Base-by-base conservation (phyloP, 2,888 invertebrate genomes). In the Andricus curvator region DNA sequence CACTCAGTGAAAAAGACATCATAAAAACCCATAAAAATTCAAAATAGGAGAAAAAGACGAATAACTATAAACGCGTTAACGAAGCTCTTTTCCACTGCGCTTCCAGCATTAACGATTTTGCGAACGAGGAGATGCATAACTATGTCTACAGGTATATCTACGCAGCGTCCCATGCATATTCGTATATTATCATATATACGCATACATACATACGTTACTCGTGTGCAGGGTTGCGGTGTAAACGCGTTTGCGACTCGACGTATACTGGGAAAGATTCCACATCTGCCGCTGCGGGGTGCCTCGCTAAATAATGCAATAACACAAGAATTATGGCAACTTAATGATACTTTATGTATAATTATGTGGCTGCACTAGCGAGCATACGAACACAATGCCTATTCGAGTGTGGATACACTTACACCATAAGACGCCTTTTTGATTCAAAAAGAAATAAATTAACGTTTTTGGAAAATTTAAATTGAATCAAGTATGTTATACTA, bases 291-390 rank as follows among this genome's bases (percentile, higher is more conserved):
- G 89, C 90, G 85, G 91, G 91, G 88, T 74, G 88, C 88, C 89
- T 81, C 81, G 89, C 91, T 92, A 92, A 92, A 92, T 92, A 92
- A 92, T 89, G 91, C 90, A 92, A 92, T 91, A 91, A 91, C 89
- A 85, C 84, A 89, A 91, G 90, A 92, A 90, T 91, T 91, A 91
- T 90, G 89, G 90, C 89, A 89, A 91, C 88, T 90, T 91, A 89
- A 91, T 91, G 90, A 90, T 91, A 90, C 89, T 91, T 92, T 91
- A 91, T 91, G 91, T 89, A 89, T 91, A 92, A 92, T 91, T 91
- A 90, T 88, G 85, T 83, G 85, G 74, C 83, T 80, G 82, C 84
- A 82, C 84, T 84, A 25, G 81, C 83, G 51, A 37, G 56, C n/a
- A 13, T 74, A 56, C 5, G 56, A 51, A 74, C 56, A 56, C 74